Percentiles rank a stretch among this genome's conserved stretches.
phyloP scores from a whole-genome alignment of 2,888 invertebrate species.

The Chrysolina haemoptera region DNA sequence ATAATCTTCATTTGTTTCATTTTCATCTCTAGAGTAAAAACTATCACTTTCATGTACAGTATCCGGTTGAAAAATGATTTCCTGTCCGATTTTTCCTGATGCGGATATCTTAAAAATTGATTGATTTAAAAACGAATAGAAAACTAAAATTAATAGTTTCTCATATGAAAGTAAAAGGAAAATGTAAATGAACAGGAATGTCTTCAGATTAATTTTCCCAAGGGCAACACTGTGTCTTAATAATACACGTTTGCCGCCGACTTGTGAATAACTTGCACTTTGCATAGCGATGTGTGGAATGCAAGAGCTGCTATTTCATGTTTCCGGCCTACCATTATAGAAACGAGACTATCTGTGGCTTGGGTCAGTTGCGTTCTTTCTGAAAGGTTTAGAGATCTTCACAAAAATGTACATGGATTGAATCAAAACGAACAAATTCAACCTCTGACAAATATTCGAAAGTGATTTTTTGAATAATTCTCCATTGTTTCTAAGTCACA shows the following conservation, averaged over 20 bases:
- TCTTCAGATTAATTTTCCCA: slow-evolving; percentile 29
- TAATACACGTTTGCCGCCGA: slow-evolving; percentile 45
- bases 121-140: too few relatives aligned
- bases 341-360: slow-evolving; percentile 30
- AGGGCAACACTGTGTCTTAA: slow-evolving; percentile 37
- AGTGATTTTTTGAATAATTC: too few relatives aligned
- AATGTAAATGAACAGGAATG: slow-evolving; percentile 32
- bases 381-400: not conserved
- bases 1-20: too few relatives aligned
- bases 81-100: too few relatives aligned
- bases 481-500: too few relatives aligned
- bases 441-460: too few relatives aligned
- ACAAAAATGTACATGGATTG: too few relatives aligned
- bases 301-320: slow-evolving; percentile 49
- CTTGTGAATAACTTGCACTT: slow-evolving; percentile 49
- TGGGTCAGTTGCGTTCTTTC: not conserved
- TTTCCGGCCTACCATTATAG: slow-evolving; percentile 51
- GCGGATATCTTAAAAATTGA: too few relatives aligned
- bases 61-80: too few relatives aligned
- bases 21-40: too few relatives aligned
- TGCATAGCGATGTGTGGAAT: slow-evolving; percentile 52
- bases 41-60: too few relatives aligned
- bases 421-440: too few relatives aligned
- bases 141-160: not conserved
- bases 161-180: slow-evolving; percentile 35